A percentile compares a stretch with the other conserved stretches of the same genome.
phyloP scores from a whole-genome alignment of 2,113 vertebrate genomes.

The Apeltes quadracus region DNA sequence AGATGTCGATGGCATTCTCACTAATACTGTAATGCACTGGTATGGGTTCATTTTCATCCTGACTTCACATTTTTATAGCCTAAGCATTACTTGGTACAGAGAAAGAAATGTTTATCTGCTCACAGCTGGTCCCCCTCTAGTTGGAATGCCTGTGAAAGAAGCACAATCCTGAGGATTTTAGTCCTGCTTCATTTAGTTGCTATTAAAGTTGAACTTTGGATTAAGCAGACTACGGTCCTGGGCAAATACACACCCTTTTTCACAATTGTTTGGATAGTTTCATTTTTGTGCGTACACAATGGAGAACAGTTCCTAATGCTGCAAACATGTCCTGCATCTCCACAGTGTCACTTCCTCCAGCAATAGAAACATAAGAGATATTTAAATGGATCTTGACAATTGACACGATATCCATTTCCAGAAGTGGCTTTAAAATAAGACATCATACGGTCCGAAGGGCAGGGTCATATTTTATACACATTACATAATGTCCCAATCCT shows the following conservation, averaged over 20 bases:
- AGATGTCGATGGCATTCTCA: constrained; percentile 4
- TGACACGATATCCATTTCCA: neutral
- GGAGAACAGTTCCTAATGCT: neutral
- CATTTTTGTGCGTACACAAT: too few species aligned
- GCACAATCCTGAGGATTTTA: too few species aligned
- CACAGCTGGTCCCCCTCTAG: neutral
- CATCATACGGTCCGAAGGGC: neutral
- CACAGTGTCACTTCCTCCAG: neutral
- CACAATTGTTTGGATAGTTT: neutral
- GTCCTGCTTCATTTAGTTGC: neutral
- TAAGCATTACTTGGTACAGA: neutral
- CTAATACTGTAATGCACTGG: constrained; percentile 44
- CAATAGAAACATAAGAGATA: neutral
- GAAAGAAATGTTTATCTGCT: neutral
- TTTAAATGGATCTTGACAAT: neutral
- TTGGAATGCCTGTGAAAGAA: neutral
- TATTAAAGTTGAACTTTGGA: neutral
- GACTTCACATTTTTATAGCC: constrained; percentile 35
- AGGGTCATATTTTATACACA: constrained; percentile 5
- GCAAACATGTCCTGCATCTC: neutral
- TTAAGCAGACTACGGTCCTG: neutral
- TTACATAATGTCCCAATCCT: constrained; percentile 7
- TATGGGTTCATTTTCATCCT: constrained; percentile 1
- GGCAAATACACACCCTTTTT: neutral
- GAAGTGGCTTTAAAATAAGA: neutral